A percentile compares a stretch with the other conserved stretches of the same genome.
phyloP scores from a whole-genome alignment of 1,140 invertebrate species.

The Drosophila teissieri region DNA sequence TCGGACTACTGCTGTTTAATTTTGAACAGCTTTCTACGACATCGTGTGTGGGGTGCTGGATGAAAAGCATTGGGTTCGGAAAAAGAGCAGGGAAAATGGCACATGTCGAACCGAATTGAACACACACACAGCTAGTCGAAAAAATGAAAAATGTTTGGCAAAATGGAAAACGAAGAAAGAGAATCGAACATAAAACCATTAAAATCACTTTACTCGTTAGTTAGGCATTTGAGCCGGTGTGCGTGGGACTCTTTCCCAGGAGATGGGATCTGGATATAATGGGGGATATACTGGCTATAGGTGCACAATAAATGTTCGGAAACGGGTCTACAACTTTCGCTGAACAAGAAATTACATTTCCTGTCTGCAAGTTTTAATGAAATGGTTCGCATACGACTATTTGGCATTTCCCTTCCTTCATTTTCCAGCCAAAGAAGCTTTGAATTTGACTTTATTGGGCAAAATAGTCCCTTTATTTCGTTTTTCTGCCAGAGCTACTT shows the following conservation, averaged over 20 bases:
- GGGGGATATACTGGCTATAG: conserved; percentile 22
- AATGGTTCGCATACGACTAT: conserved; percentile 31
- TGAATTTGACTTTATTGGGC: background rate
- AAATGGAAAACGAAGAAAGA: conserved; percentile 24
- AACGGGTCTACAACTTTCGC: conserved; percentile 18
- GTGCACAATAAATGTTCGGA: conserved; percentile 30
- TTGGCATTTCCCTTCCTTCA: background rate
- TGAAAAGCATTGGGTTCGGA: conserved; percentile 5
- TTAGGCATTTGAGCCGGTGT: conserved; percentile 33
- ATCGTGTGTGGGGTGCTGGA: conserved; percentile 37
- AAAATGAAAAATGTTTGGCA: background rate
- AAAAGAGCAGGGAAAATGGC: conserved; percentile 46
- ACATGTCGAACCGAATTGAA: conserved; percentile 57
- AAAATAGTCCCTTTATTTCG: too few species aligned
- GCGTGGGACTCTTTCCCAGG: conserved; percentile 13
- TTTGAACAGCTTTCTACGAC: conserved; percentile 74
- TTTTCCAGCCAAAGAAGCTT: background rate
- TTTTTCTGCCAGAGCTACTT: too few species aligned
- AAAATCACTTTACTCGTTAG: conserved; percentile 74
- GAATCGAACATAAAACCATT: conserved; percentile 65
- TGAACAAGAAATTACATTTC: conserved; percentile 43
- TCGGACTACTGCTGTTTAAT: conserved; percentile 74
- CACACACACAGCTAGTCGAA: background rate
- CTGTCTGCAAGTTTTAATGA: conserved; percentile 58
- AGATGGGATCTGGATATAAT: conserved; percentile 24